Base-by-base conservation (phyloP, 2,888 invertebrate species). In the Catocala sponsa region DNA sequence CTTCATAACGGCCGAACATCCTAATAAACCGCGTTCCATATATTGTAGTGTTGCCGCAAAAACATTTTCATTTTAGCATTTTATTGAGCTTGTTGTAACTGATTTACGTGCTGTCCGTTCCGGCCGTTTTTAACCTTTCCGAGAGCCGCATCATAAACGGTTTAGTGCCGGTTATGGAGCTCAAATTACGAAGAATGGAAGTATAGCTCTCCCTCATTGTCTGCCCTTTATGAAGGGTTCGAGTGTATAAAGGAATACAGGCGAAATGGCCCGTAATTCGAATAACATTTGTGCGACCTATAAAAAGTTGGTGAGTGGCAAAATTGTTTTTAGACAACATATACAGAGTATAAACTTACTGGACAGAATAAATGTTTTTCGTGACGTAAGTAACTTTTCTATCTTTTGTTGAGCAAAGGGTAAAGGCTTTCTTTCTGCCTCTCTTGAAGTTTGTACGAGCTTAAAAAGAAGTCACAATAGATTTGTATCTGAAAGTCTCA, bases 231-330 rank as follows among this genome's bases (percentile, higher is more conserved):
- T 87, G 88, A 91, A 87, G 89, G 89, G 86, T 87, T 84, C 83
- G 82, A 86, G 81, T 89, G 80, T 89, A 90, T 88, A 91, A 90
- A 88, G 90, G 87, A 88, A 89, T 85, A 89, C 83, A 84, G 66
- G 80, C 84, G 84, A 86, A 92, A 92, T 89, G 87, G 86, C 81
- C 84, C 88, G 86, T 89, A 86, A 89, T 90, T 87, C 89, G 84
- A 84, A 88, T 90, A 91, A 89, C 90, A 91, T 92, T 91, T 91
- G 84, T 84, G 86, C 86, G 91, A 91, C 91, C 90, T 91, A 89
- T 87, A 85, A 85, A 87, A 87, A 86, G 81, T 83, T 81, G 76
- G 81, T 81, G 81, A 80, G 82, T 81, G 79, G 80, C 77, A 76
- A 83, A 85, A 87, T 88, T 86, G 85, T 86, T 87, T 85, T 84